These are phyloP conservation scores for Cyanoliseus patagonus DNA, from an alignment of 2,113 vertebrate genomes.

Conservation along the genomic window DNA sequence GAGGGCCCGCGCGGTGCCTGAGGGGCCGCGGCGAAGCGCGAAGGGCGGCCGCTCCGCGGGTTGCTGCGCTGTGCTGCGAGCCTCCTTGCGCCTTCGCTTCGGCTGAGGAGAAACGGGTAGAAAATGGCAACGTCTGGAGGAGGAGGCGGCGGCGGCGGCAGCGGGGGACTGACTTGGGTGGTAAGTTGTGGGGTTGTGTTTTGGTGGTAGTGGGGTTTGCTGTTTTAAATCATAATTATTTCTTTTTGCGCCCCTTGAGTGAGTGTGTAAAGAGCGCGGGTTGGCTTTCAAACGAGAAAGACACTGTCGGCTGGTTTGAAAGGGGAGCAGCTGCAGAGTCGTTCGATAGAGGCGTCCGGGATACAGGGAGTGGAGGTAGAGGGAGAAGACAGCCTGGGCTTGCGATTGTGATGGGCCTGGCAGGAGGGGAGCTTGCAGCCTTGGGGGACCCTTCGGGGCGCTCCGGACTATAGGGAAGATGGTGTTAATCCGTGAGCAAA, in stretches of 20 bases:
- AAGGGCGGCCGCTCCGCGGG: not conserved
- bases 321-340: not conserved
- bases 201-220: not conserved
- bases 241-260: not conserved
- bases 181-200: conserved; percentile 68
- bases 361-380: no score
- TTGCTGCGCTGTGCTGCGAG: not conserved
- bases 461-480: not conserved
- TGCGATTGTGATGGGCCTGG: not conserved
- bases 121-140: conserved; percentile 91
- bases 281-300: not conserved
- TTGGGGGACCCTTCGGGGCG: not conserved
- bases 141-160: conserved; percentile 81
- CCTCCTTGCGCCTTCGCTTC: conserved; percentile 3
- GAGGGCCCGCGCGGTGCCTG: not conserved
- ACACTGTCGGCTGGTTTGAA: not conserved
- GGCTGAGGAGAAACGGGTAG: conserved; percentile 40
- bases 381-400: not conserved
- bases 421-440: not conserved
- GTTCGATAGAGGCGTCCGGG: not conserved
- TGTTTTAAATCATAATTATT: not conserved
- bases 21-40: not conserved
- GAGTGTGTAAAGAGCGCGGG: not conserved
- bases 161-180: conserved; percentile 83
- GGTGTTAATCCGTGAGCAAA: not conserved